Percentiles rank a stretch among this genome's conserved stretches.
phyloP scores from a whole-genome alignment of 2,888 invertebrate species.

The Drosophila monieri region DNA sequence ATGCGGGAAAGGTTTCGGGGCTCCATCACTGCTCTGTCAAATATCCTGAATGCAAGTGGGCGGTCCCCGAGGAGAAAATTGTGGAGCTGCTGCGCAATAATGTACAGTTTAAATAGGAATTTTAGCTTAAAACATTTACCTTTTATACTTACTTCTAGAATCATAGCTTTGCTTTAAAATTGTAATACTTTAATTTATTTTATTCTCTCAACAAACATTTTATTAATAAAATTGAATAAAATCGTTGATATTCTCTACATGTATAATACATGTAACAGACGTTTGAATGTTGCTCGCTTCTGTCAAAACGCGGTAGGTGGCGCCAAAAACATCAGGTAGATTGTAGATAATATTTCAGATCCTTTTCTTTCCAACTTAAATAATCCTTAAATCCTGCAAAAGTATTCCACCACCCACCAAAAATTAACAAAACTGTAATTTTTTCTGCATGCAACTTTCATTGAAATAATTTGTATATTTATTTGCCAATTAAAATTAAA shows the following conservation, averaged over 20 bases:
- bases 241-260: background rate
- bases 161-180: background rate
- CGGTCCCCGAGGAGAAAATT: conserved; percentile 70
- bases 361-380: background rate
- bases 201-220: background rate
- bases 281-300: background rate
- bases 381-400: background rate
- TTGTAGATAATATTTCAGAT: background rate
- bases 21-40: conserved; percentile 80
- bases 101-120: conserved; percentile 65
- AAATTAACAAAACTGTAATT: background rate
- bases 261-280: background rate
- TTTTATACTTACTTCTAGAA: background rate
- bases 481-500: conserved; percentile 52
- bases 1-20: conserved; percentile 81
- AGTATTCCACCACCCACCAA: background rate
- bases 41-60: conserved; percentile 85
- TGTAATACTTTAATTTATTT: background rate
- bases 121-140: background rate
- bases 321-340: background rate
- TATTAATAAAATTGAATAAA: background rate
- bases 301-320: background rate
- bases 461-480: conserved; percentile 56
- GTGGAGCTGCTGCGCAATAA: conserved; percentile 60
- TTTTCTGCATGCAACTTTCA: conserved; percentile 45